phyloP scores from a whole-genome alignment of 2,113 vertebrate genomes.

The Tragelaphus buxtoni region DNA sequence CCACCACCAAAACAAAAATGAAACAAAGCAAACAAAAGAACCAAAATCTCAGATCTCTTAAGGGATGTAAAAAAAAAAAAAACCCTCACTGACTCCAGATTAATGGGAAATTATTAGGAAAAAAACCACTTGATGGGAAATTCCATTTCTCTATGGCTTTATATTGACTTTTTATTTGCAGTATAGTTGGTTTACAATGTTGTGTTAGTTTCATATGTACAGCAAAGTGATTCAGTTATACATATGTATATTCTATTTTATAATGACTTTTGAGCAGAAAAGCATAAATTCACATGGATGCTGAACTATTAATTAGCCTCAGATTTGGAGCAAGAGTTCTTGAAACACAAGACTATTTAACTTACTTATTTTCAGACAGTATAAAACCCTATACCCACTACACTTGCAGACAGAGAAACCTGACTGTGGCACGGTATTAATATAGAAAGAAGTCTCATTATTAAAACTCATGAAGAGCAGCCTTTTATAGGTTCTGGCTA shows the following conservation, averaged over 20 bases:
- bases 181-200: neutral
- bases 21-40: neutral
- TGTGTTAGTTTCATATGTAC: neutral
- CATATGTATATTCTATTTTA: neutral
- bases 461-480: neutral
- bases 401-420: neutral
- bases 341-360: neutral
- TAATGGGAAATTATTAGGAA: neutral
- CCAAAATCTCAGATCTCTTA: neutral
- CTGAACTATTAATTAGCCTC: neutral
- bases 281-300: neutral
- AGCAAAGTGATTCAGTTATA: neutral
- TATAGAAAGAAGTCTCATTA: neutral
- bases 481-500: neutral
- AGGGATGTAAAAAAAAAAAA: neutral
- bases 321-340: neutral
- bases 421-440: neutral
- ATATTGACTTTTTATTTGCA: neutral
- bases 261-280: neutral
- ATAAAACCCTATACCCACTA: neutral
- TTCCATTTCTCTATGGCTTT: neutral
- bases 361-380: constrained; percentile 15
- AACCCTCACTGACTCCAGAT: neutral
- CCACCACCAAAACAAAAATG: neutral
- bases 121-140: neutral